Evolutionary conservation across 1,140 invertebrate genomes (phyloP).

Genomic region (Physella acuta): DNA sequence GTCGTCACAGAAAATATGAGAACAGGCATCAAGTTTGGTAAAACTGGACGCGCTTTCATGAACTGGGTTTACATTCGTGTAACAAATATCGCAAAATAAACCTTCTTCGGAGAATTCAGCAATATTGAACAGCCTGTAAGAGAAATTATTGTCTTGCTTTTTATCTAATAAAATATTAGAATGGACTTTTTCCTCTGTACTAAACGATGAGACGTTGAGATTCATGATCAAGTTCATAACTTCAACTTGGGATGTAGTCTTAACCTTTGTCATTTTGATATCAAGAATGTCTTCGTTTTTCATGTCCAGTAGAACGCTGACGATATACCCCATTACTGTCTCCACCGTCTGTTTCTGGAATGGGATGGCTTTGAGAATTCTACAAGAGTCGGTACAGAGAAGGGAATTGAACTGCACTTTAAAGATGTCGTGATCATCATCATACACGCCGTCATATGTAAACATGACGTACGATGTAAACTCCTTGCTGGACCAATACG

Average conservation of each 20-base stretch:
- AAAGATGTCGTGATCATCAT: constrained; percentile 6
- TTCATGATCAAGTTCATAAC: neutral
- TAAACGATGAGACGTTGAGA: neutral
- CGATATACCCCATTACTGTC: neutral
- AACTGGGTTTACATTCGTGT: constrained; percentile 30
- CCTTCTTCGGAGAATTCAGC: neutral
- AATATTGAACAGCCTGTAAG: neutral
- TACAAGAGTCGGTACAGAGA: neutral
- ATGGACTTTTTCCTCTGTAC: neutral
- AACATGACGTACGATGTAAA: constrained; percentile 10
- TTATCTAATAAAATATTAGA: too few species aligned
- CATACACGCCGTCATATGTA: constrained; percentile 6
- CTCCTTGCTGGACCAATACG: neutral
- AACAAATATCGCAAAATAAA: constrained; percentile 32
- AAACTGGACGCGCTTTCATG: constrained; percentile 2
- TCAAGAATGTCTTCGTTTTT: constrained; percentile 9
- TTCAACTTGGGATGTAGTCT: too few species aligned
- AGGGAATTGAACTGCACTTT: constrained; percentile 11
- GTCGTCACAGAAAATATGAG: constrained; percentile 43
- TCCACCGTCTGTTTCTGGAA: neutral
- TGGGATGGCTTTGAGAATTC: neutral
- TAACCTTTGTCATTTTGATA: too few species aligned
- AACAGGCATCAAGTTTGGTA: constrained; percentile 35
- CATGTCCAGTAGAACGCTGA: constrained; percentile 9
- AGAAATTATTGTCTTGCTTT: too few species aligned